Base-by-base conservation (phyloP, 1,140 invertebrate species). In the Cydia splendana region DNA sequence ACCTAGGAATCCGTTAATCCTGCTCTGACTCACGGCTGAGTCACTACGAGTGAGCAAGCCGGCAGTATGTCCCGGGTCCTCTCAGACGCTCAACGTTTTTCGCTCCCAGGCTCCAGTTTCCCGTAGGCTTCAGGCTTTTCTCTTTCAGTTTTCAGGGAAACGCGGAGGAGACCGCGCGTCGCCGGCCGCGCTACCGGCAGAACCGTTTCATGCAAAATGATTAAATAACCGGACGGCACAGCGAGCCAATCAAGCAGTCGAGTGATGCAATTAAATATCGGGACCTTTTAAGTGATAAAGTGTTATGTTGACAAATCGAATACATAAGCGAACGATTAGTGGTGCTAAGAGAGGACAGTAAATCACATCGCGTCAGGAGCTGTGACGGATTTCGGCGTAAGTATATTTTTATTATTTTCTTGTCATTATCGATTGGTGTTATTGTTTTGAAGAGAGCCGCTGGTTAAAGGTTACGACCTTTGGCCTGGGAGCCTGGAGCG, bases 51-150 rank as follows among this genome's bases (percentile, higher is more conserved):
- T 75, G 88, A 88, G 87, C 76, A 65, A 82, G 84, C 77, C 77
- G 77, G 76, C 65, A 75, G 74, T 76, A 24, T n/a, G 71, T 76
- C 75, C 79, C 79, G 78, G 79, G 81, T 80, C 73, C 48, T 76
- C 65, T 77, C 34, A 51, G 13, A 20, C 71, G 42, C 71, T 15
- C 18, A 24, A 62, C 57, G 85, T 84, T 85, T 87, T 90, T 82
- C 85, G 84, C 20, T 81, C 83, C 76, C 85, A 87, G 88, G 91
- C 87, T 88, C 88, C 85, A 87, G 88, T 91, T 90, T 91, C 89
- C 88, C 87, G 88, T 90, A 90, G 86, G 84, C 83, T 89, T 87
- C 84, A 89, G 82, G 79, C 83, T 81, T 75, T 75, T 53, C 51
- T 53, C 51, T 53, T 53, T 91, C 86, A 92, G 89, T 92, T 84